These are phyloP conservation scores for Eidolon helvum DNA, from an alignment of 2,113 vertebrate genomes.

Conservation along the genomic window DNA sequence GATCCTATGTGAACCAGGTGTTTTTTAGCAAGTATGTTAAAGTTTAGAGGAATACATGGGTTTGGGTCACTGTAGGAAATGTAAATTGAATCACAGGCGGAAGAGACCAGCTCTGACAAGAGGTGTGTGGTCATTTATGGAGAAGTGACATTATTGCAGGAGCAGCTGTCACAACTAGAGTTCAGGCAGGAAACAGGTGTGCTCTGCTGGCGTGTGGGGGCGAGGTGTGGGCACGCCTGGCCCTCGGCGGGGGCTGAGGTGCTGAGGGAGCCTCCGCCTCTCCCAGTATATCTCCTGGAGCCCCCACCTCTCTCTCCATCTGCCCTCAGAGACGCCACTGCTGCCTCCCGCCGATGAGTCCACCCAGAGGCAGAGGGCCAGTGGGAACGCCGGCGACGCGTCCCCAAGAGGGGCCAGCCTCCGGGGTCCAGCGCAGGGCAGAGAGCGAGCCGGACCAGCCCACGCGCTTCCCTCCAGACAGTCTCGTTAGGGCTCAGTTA, in stretches of 20 bases:
- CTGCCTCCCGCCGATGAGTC: not conserved
- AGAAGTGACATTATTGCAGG: not conserved
- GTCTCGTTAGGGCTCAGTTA: rapidly evolving
- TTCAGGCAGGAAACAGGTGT: not conserved
- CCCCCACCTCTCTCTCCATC: not conserved
- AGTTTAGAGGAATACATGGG: not conserved
- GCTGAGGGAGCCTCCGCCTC: rapidly evolving
- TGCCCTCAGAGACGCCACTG: rapidly evolving
- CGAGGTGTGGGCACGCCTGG: not conserved
- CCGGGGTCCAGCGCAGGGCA: not conserved
- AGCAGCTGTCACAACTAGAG: rapidly evolving
- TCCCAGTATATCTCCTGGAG: too few species aligned
- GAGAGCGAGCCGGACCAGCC: rapidly evolving
- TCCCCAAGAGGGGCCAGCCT: not conserved
- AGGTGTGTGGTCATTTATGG: not conserved
- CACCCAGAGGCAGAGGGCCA: rapidly evolving
- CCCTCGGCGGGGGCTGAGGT: rapidly evolving
- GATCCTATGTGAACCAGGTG: not conserved
- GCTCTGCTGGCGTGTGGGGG: not conserved
- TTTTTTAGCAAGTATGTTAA: not conserved
- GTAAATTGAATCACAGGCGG: not conserved
- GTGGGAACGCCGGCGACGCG: rapidly evolving
- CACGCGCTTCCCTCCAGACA: rapidly evolving
- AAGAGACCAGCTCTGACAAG: not conserved
- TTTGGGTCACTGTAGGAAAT: not conserved